Evolutionary conservation across 2,113 vertebrate species (phyloP).

Genomic region (Cisticola juncidis): DNA sequence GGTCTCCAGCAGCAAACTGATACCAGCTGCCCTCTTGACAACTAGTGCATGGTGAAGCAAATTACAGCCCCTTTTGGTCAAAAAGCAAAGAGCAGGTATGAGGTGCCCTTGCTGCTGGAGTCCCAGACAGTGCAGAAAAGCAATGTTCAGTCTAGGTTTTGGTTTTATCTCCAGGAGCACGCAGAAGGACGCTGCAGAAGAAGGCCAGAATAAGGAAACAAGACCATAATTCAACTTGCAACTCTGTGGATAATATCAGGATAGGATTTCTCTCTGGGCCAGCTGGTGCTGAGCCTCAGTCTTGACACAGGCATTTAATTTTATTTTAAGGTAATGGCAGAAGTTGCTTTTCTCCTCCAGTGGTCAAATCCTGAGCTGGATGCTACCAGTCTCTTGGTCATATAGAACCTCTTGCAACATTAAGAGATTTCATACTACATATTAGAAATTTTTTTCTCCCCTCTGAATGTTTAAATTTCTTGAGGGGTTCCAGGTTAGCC

Average conservation of each 20-base stretch:
- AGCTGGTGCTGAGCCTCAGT: neutral
- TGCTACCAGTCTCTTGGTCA: neutral
- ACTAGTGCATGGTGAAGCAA: neutral
- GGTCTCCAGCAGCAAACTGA: neutral
- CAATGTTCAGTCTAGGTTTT: neutral
- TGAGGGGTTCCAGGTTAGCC: neutral
- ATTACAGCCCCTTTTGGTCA: neutral
- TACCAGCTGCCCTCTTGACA: neutral
- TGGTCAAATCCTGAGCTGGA: neutral
- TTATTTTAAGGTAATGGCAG: conserved; percentile 29
- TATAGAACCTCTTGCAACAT: neutral
- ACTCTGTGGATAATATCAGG: neutral
- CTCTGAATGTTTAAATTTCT: neutral
- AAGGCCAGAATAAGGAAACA: neutral
- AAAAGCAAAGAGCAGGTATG: neutral
- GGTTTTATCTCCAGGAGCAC: neutral
- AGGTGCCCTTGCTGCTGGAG: neutral
- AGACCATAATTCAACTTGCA: neutral
- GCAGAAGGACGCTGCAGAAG: neutral
- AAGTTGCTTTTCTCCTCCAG: neutral
- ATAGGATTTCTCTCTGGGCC: conserved; percentile 14
- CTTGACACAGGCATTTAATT: neutral
- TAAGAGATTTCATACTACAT: neutral
- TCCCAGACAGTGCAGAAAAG: neutral
- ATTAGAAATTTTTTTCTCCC: neutral